Conservation (phyloP, 2,888 invertebrate species). For the Ariolimax columbianus region DNA sequence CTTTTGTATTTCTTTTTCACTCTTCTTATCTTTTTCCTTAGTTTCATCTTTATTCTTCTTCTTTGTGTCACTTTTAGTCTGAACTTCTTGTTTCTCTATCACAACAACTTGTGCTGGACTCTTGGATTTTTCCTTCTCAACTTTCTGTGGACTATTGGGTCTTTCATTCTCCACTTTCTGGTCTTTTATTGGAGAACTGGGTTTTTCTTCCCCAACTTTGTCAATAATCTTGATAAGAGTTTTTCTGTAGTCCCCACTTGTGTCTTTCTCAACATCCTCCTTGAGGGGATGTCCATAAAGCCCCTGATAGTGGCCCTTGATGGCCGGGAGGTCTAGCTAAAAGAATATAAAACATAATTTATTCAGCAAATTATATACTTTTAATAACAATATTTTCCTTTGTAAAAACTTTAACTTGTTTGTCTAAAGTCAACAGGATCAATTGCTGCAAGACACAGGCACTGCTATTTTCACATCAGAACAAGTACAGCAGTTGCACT, state of each 20-base stretch:
- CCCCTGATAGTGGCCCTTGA: constrained; percentile 76
- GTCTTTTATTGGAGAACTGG: background rate
- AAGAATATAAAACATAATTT: constrained; percentile 35
- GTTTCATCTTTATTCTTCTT: background rate
- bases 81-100: background rate
- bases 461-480: too few species aligned
- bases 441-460: too few species aligned
- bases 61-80: background rate
- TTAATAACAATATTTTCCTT: too few species aligned
- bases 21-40: background rate
- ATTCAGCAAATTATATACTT: constrained; percentile 66
- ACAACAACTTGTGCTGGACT: constrained; percentile 52
- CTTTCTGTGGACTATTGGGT: constrained; percentile 63
- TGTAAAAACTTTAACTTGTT: too few species aligned
- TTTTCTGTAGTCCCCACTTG: constrained; percentile 76
- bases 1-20: background rate
- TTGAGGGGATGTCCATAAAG: constrained; percentile 74
- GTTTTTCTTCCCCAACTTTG: constrained; percentile 54
- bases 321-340: constrained; percentile 78
- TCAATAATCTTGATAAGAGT: constrained; percentile 73
- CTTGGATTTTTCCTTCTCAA: constrained; percentile 52
- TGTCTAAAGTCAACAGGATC: too few species aligned
- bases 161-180: background rate
- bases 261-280: constrained; percentile 75
- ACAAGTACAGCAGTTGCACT: too few species aligned